Conservation (phyloP, 2,888 invertebrate species). For the Lepidocyrtinus sp. region DNA sequence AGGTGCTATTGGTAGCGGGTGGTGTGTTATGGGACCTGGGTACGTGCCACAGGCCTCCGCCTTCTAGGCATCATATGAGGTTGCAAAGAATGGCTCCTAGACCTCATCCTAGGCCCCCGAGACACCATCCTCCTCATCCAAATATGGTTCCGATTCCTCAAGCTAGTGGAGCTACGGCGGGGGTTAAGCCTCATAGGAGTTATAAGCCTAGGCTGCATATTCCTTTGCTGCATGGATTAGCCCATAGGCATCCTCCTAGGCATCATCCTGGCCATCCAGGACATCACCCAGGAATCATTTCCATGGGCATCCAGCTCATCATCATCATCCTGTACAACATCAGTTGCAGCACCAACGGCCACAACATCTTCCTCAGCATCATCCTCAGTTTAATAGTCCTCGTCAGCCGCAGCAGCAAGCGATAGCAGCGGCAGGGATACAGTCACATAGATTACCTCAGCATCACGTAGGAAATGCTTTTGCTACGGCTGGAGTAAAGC, state of each 20-base stretch:
- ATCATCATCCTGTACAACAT: conserved; percentile 33
- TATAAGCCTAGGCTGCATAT: conserved; percentile 49
- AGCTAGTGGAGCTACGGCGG: background rate
- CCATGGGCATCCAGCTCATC: conserved; percentile 36
- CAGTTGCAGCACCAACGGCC: conserved; percentile 27
- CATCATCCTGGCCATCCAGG: conserved; percentile 20
- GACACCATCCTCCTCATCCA: conserved; percentile 55
- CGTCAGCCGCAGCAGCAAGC: conserved; percentile 25
- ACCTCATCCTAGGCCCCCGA: conserved; percentile 42
- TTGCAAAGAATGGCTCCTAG: conserved; percentile 48
- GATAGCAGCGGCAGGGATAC: conserved; percentile 3
- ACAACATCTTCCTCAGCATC: conserved; percentile 21
- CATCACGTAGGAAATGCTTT: conserved; percentile 18
- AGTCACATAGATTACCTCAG: conserved; percentile 7
- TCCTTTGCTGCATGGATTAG: conserved; percentile 35
- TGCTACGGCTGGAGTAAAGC: conserved; percentile 14
- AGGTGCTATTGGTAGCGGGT: conserved; percentile 43
- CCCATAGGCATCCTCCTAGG: conserved; percentile 1
- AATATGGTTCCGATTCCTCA: conserved; percentile 29
- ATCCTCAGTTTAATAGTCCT: conserved; percentile 15
- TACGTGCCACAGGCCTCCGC: conserved; percentile 33
- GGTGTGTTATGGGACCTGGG: conserved; percentile 38
- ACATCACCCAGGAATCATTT: no score
- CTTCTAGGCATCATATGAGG: conserved; percentile 37
- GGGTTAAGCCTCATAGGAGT: conserved; percentile 41